These are phyloP conservation scores for Psittacula derbiana DNA, from an alignment of 2,797 vertebrate species.

Conservation along the genomic window DNA sequence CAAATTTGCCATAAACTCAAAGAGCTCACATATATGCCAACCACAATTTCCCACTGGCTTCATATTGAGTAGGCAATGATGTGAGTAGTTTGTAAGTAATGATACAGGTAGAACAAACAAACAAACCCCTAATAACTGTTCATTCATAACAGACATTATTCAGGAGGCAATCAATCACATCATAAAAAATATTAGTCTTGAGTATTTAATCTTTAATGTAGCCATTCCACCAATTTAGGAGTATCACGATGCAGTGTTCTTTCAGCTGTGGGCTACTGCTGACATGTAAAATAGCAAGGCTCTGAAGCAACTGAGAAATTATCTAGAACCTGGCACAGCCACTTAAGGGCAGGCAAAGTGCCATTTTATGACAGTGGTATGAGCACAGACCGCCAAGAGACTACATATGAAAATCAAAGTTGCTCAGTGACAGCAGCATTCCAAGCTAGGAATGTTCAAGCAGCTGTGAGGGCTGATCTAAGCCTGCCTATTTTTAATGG, in stretches of 20 bases:
- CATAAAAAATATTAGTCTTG: background rate
- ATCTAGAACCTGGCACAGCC: background rate
- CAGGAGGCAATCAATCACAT: background rate
- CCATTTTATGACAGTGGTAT: background rate
- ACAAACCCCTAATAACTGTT: background rate
- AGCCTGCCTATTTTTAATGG: slow-evolving; percentile 48
- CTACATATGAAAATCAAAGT: background rate
- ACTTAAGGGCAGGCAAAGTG: background rate
- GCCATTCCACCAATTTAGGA: background rate
- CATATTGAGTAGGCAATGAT: background rate
- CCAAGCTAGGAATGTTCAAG: slow-evolving; percentile 13
- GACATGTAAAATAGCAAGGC: background rate
- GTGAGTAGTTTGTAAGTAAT: background rate
- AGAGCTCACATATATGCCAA: background rate
- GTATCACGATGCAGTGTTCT: background rate
- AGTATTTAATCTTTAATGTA: background rate
- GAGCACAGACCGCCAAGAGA: background rate
- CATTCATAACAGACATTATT: background rate
- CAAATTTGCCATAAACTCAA: background rate
- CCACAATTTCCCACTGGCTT: background rate
- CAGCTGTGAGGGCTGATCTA: slow-evolving; percentile 21
- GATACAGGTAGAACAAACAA: background rate
- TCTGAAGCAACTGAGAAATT: background rate
- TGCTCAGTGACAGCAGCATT: slow-evolving; percentile 1
- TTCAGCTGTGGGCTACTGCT: background rate